phyloP scores from a whole-genome alignment of 2,797 vertebrate genomes.

The Gephyroberyx darwinii region DNA sequence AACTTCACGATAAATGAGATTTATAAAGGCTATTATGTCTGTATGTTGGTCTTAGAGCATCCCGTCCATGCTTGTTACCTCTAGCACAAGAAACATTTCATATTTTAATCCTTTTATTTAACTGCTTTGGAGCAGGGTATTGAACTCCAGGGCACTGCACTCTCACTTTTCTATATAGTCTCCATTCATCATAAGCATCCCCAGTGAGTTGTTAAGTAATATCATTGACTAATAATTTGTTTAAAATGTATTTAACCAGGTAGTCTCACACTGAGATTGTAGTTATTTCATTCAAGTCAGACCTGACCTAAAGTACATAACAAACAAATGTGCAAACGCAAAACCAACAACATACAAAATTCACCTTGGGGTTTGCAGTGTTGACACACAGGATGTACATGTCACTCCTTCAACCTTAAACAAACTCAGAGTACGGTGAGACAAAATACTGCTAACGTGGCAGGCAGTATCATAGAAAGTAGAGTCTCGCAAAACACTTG shows the following conservation, averaged over 20 bases:
- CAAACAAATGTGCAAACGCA: too few relatives aligned
- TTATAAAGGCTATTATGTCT: too few relatives aligned
- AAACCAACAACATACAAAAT: neutral
- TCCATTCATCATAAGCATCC: neutral
- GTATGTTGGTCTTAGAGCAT: too few relatives aligned
- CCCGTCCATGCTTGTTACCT: too few relatives aligned
- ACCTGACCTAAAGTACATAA: neutral
- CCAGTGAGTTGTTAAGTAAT: too few relatives aligned
- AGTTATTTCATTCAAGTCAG: too few relatives aligned
- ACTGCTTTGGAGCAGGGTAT: too few relatives aligned
- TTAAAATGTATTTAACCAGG: neutral
- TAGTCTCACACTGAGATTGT: neutral
- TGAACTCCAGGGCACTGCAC: neutral
- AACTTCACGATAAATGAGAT: neutral
- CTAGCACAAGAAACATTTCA: too few relatives aligned
- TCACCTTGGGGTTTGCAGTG: too few relatives aligned
- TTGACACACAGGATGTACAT: neutral
- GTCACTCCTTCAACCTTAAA: too few relatives aligned
- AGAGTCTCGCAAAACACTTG: conserved; percentile 37
- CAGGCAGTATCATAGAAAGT: conserved; percentile 3
- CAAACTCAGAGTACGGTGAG: too few relatives aligned
- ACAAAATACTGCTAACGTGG: neutral
- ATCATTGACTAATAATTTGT: neutral
- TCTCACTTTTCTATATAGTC: neutral
- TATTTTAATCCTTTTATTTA: too few relatives aligned